Evolutionary conservation across 2,888 invertebrate species (phyloP).

Genomic region (Elegia similella): DNA sequence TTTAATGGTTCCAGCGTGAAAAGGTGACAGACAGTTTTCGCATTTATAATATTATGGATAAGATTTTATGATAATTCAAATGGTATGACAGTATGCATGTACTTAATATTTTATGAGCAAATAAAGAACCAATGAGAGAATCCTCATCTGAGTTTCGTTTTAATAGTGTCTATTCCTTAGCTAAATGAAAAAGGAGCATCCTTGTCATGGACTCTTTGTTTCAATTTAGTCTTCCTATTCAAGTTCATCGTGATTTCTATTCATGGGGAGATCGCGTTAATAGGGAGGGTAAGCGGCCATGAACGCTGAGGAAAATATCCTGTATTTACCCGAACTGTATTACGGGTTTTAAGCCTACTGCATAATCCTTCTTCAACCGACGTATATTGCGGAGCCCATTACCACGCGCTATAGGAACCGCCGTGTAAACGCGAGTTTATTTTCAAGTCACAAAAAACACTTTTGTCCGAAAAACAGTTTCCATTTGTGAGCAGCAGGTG

Average conservation of each 20-base stretch:
- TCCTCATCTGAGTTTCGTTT: not conserved
- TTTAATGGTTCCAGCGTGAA: too few species aligned
- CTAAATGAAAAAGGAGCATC: not conserved
- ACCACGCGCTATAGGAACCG: constrained; percentile 10
- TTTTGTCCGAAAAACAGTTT: constrained; percentile 46
- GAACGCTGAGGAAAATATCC: constrained; percentile 20
- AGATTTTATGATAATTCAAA: too few species aligned
- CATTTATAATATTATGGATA: too few species aligned
- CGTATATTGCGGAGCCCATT: constrained; percentile 16
- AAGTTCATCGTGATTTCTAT: constrained; percentile 19
- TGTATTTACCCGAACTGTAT: constrained; percentile 18
- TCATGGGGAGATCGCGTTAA: constrained; percentile 21
- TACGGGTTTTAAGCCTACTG: constrained; percentile 16
- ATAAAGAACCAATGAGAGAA: not conserved
- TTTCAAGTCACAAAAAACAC: constrained; percentile 33
- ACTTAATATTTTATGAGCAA: too few species aligned
- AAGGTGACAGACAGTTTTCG: too few species aligned
- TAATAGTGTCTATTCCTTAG: not conserved
- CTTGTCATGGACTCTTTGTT: constrained; percentile 1
- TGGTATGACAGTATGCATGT: too few species aligned
- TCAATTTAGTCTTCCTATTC: constrained; percentile 12
- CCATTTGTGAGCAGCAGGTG: constrained; percentile 71
- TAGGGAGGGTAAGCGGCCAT: constrained; percentile 16
- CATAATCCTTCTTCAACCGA: constrained; percentile 17
- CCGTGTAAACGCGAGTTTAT: constrained; percentile 29